Base-by-base conservation (phyloP, 1,140 invertebrate species). In the Venustaconcha ellipsiformis region DNA sequence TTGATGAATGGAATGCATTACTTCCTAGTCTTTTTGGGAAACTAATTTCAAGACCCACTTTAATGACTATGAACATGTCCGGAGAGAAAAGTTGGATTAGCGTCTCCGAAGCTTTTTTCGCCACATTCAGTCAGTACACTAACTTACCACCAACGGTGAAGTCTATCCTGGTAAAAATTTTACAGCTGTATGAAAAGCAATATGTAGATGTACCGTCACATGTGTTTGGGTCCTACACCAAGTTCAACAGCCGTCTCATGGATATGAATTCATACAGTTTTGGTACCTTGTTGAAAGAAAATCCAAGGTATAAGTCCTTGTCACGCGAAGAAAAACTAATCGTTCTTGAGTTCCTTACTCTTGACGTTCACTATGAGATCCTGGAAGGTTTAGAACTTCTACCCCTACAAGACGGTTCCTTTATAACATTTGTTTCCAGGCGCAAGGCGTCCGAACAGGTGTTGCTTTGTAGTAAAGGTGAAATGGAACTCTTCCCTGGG, bases 1-100 rank as follows among this genome's bases (percentile, higher is more conserved):
- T 72, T 18, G n/a, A 37, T 14, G 20, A 69, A 15, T 76, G 74
- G 74, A 58, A n/a, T n/a, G 13, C 59, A 2, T 20, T 76, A 14
- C 48, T 71, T 23, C n/a, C 18, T 12, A 60, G 48, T 14, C 12
- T 70, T 17, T 71, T 66, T n/a, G 14, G 58, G 11, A 58, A 20
- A 23, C 6, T 70, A 13, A 55, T 59, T 57, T 17, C 17, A 20
- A 56, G n/a, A 62, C 14, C 12, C 14, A 56, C 67, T 20, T 20
- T 76, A 55, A 62, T 37, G 20, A 18, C 14, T 67, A 14, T 26
- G n/a, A 5, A 67, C 17, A 65, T 30, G 17, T 48, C 30, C 58
- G 58, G 26, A 60, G 59, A 12, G 20, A 67, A 65, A 13, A 26
- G 15, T n/a, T 76, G 74, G 74, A 58, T 71, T n/a, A 20, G 26